These are phyloP conservation scores for Myiozetetes cayanensis DNA, from an alignment of 2,113 vertebrate species.

Conservation along the genomic window DNA sequence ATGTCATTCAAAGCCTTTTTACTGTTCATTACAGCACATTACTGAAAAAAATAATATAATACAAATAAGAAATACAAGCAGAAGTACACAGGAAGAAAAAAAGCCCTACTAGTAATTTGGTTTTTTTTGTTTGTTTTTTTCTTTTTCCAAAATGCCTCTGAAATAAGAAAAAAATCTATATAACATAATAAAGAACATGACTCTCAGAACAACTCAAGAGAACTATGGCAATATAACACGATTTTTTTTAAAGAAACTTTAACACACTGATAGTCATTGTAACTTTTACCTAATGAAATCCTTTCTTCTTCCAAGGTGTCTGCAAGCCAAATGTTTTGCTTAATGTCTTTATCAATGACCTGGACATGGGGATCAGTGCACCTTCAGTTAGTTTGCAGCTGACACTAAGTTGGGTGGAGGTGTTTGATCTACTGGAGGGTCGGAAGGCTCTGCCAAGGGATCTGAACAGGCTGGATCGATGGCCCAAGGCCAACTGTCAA, in stretches of 20 bases:
- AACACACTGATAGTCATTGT: background rate
- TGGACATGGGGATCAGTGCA: background rate
- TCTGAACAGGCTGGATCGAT: background rate
- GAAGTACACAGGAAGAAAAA: background rate
- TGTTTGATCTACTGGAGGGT: background rate
- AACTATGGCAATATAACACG: background rate
- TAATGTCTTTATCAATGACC: background rate
- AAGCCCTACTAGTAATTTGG: background rate
- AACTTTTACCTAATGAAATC: background rate
- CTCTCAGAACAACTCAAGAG: background rate
- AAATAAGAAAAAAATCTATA: background rate
- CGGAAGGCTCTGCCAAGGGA: background rate
- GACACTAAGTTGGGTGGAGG: background rate
- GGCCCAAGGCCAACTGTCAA: background rate
- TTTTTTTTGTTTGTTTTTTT: background rate
- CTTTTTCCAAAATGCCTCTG: background rate
- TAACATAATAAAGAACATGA: background rate
- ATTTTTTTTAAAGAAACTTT: background rate
- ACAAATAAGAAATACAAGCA: background rate
- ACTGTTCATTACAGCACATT: background rate
- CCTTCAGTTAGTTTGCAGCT: background rate
- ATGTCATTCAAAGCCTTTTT: background rate
- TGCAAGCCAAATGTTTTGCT: background rate
- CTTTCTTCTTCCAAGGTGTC: background rate
- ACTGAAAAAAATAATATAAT: background rate